Evolutionary conservation across 2,113 vertebrate genomes (phyloP).

Genomic region (Gobius niger): DNA sequence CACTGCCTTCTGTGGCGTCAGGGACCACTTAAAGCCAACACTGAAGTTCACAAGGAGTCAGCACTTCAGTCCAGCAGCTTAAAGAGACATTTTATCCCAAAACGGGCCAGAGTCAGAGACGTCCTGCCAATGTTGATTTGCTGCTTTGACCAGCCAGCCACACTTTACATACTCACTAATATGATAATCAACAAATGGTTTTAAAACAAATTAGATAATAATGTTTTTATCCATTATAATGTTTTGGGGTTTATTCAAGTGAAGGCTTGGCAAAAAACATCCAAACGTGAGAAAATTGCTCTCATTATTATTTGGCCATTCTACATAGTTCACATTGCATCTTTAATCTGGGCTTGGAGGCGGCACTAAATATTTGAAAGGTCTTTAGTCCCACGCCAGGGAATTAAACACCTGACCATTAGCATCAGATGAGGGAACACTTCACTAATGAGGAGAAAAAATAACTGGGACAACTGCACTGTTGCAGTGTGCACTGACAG

Average conservation of each 20-base stretch:
- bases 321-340: neutral
- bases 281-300: too few relatives aligned
- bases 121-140: too few relatives aligned
- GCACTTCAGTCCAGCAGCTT: neutral
- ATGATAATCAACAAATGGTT: too few relatives aligned
- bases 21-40: conserved; percentile 63
- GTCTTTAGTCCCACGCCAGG: neutral
- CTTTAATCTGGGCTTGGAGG: neutral
- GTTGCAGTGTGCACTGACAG: neutral
- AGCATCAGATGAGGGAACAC: neutral
- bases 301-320: too few relatives aligned
- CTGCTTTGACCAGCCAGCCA: too few relatives aligned
- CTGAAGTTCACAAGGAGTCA: conserved; percentile 33
- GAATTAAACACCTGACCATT: neutral
- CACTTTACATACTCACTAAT: too few relatives aligned
- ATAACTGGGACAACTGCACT: neutral
- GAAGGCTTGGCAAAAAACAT: too few relatives aligned
- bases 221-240: too few relatives aligned
- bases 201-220: too few relatives aligned
- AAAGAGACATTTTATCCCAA: neutral
- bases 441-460: neutral
- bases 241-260: too few relatives aligned
- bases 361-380: neutral
- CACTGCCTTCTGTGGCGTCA: conserved; percentile 61
- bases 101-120: too few relatives aligned